These are phyloP conservation scores for Psittacula echo DNA, from an alignment of 2,797 vertebrate species.

Conservation along the genomic window DNA sequence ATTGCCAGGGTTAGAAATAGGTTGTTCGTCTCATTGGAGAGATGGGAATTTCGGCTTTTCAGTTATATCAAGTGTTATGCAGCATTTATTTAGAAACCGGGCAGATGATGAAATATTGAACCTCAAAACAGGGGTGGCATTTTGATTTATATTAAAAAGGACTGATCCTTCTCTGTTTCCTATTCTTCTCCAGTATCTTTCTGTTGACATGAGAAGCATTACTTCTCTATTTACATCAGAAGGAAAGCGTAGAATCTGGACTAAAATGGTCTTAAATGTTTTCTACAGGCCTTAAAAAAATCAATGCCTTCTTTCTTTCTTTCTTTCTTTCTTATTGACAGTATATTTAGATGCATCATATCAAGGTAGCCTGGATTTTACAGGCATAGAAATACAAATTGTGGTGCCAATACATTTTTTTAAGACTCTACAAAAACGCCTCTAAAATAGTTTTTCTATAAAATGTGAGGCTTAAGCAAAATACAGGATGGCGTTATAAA, in stretches of 20 bases:
- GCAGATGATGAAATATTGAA: slow-evolving; percentile 56
- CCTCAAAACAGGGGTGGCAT: slow-evolving; percentile 32
- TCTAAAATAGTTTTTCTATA: background rate
- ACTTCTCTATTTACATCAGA: background rate
- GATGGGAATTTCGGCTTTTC: background rate
- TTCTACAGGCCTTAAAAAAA: background rate
- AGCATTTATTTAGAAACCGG: slow-evolving; percentile 32
- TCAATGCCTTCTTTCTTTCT: background rate
- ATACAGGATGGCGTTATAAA: background rate
- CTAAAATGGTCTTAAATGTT: background rate
- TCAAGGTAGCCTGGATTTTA: background rate
- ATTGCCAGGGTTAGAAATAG: background rate
- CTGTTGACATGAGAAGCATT: background rate
- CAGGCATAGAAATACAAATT: background rate
- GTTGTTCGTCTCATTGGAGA: background rate
- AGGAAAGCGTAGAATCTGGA: background rate
- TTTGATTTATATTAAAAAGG: slow-evolving; percentile 33
- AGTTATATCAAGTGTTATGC: background rate
- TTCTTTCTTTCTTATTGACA: background rate
- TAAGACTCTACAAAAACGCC: background rate
- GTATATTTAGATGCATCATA: background rate
- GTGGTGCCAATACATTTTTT: background rate
- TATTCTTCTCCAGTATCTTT: background rate
- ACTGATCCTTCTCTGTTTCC: background rate
- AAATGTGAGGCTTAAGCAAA: background rate